phyloP scores from a whole-genome alignment of 2,797 vertebrate species.

The Spinus olivaceus region DNA sequence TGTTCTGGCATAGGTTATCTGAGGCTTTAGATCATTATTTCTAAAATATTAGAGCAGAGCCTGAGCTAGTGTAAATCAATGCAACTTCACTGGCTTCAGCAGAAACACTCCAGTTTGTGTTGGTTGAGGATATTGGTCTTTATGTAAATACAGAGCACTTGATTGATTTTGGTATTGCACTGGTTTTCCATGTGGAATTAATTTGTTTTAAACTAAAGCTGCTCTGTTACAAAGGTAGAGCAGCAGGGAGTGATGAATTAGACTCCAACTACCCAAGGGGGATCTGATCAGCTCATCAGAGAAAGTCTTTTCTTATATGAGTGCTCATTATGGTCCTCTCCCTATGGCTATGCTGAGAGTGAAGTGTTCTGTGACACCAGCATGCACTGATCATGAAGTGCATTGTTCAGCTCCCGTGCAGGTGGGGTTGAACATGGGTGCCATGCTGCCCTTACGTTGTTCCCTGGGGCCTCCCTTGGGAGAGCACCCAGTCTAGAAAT shows the following conservation, averaged over 20 bases:
- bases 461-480: not conserved
- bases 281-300: not conserved
- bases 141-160: not conserved
- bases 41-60: not conserved
- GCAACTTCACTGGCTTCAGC: not conserved
- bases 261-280: not conserved
- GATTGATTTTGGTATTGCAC: constrained; percentile 12
- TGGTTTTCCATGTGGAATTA: not conserved
- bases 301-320: not conserved
- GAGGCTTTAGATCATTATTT: not conserved
- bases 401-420: not conserved
- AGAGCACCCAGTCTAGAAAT: not conserved
- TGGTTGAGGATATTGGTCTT: not conserved
- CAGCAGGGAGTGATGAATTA: not conserved
- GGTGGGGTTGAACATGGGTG: not conserved
- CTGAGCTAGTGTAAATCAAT: not conserved
- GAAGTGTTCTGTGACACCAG: not conserved
- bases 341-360: not conserved
- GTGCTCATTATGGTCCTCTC: not conserved
- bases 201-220: constrained; percentile 1
- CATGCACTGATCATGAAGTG: not conserved
- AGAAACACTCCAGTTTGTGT: not conserved
- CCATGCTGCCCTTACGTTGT: accelerated
- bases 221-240: not conserved
- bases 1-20: not conserved